phyloP scores from a whole-genome alignment of 2,888 invertebrate species.

The Acronicta aceris region DNA sequence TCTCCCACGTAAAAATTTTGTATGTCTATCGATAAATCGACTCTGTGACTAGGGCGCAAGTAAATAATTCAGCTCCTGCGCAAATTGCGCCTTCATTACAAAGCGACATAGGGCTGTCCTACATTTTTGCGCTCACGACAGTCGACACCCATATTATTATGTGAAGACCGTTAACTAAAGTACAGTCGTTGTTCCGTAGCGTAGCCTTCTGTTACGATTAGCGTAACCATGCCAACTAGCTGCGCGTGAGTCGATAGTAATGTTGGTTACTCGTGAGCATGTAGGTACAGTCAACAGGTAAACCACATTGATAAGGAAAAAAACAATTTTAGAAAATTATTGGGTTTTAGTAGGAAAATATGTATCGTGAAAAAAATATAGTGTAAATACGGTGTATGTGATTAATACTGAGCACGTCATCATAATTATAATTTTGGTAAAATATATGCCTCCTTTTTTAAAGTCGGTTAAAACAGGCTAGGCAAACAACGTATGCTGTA shows the following conservation, averaged over 20 bases:
- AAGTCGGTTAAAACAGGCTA: too few relatives aligned
- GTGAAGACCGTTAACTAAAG: constrained; percentile 30
- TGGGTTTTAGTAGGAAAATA: neutral
- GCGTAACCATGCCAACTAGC: constrained; percentile 69
- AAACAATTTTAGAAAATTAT: neutral
- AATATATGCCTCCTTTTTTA: too few relatives aligned
- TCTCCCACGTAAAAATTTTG: too few relatives aligned
- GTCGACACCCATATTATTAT: constrained; percentile 9
- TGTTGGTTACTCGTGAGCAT: constrained; percentile 27
- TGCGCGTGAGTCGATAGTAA: constrained; percentile 64
- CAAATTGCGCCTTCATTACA: neutral
- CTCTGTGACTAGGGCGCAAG: neutral
- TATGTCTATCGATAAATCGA: neutral
- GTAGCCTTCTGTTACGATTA: constrained; percentile 73
- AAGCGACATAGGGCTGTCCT: constrained; percentile 7
- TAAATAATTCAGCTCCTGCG: neutral
- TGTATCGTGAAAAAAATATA: too few relatives aligned
- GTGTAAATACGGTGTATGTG: too few relatives aligned
- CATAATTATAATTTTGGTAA: too few relatives aligned
- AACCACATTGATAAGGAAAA: constrained; percentile 7
- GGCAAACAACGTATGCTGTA: too few relatives aligned
- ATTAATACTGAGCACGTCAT: too few relatives aligned
- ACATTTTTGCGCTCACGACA: constrained; percentile 16
- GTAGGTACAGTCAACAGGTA: constrained; percentile 25
- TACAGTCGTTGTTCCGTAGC: constrained; percentile 30